A percentile compares a stretch with the other conserved stretches of the same genome.
These are phyloP conservation scores for Drosophila barbarae DNA, from an alignment of 2,888 invertebrate genomes.

Conservation along the genomic window DNA sequence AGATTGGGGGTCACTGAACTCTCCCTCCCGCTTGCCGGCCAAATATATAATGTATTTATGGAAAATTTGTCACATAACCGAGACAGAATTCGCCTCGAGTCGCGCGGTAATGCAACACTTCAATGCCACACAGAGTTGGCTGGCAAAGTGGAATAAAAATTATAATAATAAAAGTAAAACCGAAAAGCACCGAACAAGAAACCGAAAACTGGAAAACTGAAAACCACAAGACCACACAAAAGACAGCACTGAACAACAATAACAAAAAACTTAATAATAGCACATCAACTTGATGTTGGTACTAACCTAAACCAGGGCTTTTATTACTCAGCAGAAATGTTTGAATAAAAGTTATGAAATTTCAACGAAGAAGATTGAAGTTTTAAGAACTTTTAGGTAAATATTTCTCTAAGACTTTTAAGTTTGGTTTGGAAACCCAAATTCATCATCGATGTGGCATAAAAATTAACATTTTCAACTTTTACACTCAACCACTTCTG, in stretches of 20 bases:
- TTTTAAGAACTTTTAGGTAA: no score
- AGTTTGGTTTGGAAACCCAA: slow-evolving; percentile 11
- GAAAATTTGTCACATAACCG: slow-evolving; percentile 41
- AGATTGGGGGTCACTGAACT: slow-evolving; percentile 36
- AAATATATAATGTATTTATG: slow-evolving; percentile 37
- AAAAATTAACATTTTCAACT: slow-evolving; percentile 53
- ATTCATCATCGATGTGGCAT: slow-evolving; percentile 47
- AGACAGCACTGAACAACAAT: slow-evolving; percentile 21
- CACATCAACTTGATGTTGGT: slow-evolving; percentile 12
- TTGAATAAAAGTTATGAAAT: slow-evolving; percentile 12
- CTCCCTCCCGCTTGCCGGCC: slow-evolving; percentile 24
- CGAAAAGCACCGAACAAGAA: slow-evolving; percentile 34
- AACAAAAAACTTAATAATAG: slow-evolving; percentile 34
- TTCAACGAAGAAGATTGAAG: neutral
- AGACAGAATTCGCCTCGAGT: slow-evolving; percentile 16
- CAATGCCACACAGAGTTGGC: slow-evolving; percentile 52
- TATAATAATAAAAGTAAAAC: slow-evolving; percentile 52
- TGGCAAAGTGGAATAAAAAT: slow-evolving; percentile 39
- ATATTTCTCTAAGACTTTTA: neutral
- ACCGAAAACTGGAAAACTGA: slow-evolving; percentile 42
- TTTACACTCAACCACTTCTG: slow-evolving; percentile 10
- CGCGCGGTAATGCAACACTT: slow-evolving; percentile 53
- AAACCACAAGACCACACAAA: slow-evolving; percentile 65
- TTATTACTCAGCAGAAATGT: slow-evolving; percentile 4
- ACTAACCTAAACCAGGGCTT: slow-evolving; percentile 1